Percentiles rank a stretch among this genome's conserved stretches.
phyloP scores from a whole-genome alignment of 2,888 invertebrate genomes.

The Clanis bilineata region DNA sequence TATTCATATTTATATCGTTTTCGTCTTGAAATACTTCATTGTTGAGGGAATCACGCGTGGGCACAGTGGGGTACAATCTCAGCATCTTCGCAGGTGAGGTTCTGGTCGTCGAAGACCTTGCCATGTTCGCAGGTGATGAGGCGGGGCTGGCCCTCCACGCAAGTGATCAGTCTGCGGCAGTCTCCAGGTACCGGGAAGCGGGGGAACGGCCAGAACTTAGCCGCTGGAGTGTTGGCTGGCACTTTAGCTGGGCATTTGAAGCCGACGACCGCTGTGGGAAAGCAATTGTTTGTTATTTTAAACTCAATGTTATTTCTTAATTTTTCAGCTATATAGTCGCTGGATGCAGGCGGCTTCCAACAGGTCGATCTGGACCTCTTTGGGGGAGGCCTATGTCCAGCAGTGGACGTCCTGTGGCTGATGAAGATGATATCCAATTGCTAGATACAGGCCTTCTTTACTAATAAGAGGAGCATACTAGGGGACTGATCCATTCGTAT shows the following conservation, averaged over 20 bases:
- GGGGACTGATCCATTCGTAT: too few species aligned
- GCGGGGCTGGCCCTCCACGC: slow-evolving; percentile 94
- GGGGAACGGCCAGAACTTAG: slow-evolving; percentile 96
- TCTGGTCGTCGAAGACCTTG: slow-evolving; percentile 92
- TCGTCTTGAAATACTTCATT: slow-evolving; percentile 51
- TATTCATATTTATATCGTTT: slow-evolving; percentile 37
- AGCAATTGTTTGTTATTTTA: too few species aligned
- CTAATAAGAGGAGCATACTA: too few species aligned
- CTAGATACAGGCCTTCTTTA: too few species aligned
- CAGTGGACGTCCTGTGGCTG: too few species aligned
- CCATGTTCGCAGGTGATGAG: slow-evolving; percentile 94
- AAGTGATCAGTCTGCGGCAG: slow-evolving; percentile 93
- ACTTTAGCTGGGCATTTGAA: slow-evolving; percentile 95
- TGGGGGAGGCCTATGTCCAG: too few species aligned
- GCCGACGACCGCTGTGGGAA: slow-evolving; percentile 92
- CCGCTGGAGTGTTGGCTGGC: slow-evolving; percentile 89
- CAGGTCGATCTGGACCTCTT: too few species aligned
- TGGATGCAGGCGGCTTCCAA: too few species aligned
- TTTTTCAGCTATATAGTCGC: not conserved
- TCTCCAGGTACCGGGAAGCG: slow-evolving; percentile 94
- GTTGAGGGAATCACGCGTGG: slow-evolving; percentile 50
- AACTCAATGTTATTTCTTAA: slow-evolving; percentile 22
- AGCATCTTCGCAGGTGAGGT: slow-evolving; percentile 92
- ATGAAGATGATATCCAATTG: too few species aligned
- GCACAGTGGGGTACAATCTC: slow-evolving; percentile 82